These are phyloP conservation scores for Pica pica DNA, from an alignment of 2,113 vertebrate genomes.

Conservation along the genomic window DNA sequence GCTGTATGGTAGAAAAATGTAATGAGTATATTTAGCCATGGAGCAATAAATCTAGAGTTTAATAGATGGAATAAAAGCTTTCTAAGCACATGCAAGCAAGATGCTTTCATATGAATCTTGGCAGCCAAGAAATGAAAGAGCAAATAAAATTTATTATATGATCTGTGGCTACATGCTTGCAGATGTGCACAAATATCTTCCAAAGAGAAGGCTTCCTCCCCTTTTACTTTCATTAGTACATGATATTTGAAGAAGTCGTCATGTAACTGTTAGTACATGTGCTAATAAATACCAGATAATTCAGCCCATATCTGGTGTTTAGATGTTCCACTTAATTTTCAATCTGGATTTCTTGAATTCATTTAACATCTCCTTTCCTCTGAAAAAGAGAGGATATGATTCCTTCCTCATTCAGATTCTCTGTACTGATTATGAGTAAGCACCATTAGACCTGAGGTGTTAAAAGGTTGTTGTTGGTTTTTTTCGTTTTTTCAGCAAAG, in stretches of 20 bases:
- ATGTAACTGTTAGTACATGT: not conserved
- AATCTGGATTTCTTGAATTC: not conserved
- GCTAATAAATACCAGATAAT: not conserved
- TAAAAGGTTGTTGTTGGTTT: not conserved
- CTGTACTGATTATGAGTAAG: not conserved
- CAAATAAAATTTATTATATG: not conserved
- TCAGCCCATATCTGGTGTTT: not conserved
- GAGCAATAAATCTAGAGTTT: slow-evolving; percentile 29
- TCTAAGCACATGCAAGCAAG: not conserved
- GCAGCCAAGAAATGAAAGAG: not conserved
- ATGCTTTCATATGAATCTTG: not conserved
- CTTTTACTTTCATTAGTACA: not conserved
- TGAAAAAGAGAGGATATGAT: not conserved
- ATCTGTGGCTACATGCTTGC: not conserved
- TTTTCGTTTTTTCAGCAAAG: not conserved
- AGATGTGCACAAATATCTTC: slow-evolving; percentile 6
- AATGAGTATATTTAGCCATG: not conserved
- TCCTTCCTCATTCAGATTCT: not conserved
- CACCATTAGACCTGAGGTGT: not conserved
- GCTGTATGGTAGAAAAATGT: not conserved
- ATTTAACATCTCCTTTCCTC: not conserved
- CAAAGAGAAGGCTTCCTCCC: not conserved
- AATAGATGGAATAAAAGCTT: not conserved
- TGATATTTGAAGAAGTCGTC: not conserved
- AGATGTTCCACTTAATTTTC: not conserved